phyloP scores from a whole-genome alignment of 2,113 vertebrate genomes.

The Cygnus atratus region DNA sequence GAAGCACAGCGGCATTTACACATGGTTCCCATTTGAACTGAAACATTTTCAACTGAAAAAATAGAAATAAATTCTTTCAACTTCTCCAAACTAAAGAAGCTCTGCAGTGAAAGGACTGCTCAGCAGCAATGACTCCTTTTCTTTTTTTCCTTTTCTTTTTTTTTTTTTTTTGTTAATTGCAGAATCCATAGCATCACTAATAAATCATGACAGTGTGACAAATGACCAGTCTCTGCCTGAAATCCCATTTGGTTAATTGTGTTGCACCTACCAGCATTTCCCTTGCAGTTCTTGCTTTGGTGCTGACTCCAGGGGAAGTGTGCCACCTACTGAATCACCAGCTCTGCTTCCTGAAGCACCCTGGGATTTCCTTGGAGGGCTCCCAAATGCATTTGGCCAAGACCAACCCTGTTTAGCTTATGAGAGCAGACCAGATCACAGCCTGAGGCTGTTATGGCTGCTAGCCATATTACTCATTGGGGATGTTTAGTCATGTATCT shows the following conservation, averaged over 20 bases:
- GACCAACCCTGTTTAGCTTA: constrained; percentile 58
- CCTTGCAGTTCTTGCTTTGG: not conserved
- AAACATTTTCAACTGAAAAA: not conserved
- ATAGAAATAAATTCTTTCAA: not conserved
- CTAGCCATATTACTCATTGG: constrained; percentile 76
- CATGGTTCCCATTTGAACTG: not conserved
- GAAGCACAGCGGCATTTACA: not conserved
- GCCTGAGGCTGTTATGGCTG: constrained; percentile 70
- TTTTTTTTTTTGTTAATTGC: not conserved
- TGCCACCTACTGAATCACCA: constrained; percentile 69
- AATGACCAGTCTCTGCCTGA: not conserved
- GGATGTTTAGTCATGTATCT: constrained; percentile 76
- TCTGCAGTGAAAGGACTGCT: not conserved
- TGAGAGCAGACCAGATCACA: constrained; percentile 65
- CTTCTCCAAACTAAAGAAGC: not conserved
- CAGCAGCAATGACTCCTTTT: not conserved
- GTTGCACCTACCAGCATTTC: constrained; percentile 19
- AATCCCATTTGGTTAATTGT: constrained; percentile 36
- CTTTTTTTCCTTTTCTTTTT: not conserved
- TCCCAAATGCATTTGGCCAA: constrained; percentile 48
- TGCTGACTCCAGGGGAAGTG: constrained; percentile 48
- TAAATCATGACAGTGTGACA: constrained; percentile 34
- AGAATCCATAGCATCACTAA: not conserved
- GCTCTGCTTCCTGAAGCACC: constrained; percentile 66
- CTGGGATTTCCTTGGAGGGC: constrained; percentile 69